phyloP scores from a whole-genome alignment of 2,113 vertebrate species.

The Marmota flaviventris region DNA sequence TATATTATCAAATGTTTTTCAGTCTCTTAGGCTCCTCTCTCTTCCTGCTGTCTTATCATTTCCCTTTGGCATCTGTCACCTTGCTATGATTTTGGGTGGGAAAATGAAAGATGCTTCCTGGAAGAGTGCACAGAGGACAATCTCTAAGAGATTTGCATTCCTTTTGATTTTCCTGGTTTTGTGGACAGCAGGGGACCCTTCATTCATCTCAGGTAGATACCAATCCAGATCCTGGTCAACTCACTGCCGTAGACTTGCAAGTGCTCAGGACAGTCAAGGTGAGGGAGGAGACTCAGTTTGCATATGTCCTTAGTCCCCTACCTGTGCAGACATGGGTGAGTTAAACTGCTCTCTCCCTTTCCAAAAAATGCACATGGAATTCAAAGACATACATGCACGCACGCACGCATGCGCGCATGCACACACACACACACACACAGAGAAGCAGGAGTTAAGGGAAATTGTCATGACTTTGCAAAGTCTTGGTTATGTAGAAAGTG shows the following conservation, averaged over 20 bases:
- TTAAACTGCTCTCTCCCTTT: not conserved
- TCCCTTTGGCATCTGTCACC: constrained; percentile 47
- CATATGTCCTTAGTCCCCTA: not conserved
- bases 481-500: not conserved
- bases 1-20: constrained; percentile 45
- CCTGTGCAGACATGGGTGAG: not conserved
- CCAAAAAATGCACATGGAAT: not conserved
- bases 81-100: not conserved
- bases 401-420: no score
- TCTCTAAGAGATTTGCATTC: not conserved
- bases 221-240: not conserved
- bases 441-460: not conserved
- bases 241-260: not conserved
- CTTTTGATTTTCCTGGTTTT: not conserved
- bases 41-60: constrained; percentile 65
- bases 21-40: constrained; percentile 62
- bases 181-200: not conserved
- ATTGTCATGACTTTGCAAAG: not conserved
- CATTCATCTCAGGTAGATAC: not conserved
- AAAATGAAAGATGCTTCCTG: not conserved
- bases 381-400: no score
- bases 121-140: not conserved
- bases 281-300: not conserved
- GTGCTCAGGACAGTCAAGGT: not conserved
- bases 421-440: not conserved